Percentiles rank a stretch among this genome's conserved stretches.
These are phyloP conservation scores for Drosophila jambulina DNA, from an alignment of 1,140 invertebrate genomes.

Conservation along the genomic window DNA sequence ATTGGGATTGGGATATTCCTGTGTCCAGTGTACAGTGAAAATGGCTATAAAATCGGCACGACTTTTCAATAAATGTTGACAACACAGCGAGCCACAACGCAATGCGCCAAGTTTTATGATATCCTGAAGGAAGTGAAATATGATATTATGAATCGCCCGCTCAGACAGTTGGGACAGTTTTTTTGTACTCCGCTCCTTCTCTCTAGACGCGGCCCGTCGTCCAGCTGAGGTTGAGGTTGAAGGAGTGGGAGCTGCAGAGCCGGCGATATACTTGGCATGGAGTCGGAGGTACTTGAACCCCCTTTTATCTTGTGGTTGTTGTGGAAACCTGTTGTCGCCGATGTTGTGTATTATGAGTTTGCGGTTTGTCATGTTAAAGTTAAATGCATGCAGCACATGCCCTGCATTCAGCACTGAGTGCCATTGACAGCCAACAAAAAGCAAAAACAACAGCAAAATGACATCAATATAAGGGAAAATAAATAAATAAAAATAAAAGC, in stretches of 20 bases:
- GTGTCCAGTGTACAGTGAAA: constrained; percentile 65
- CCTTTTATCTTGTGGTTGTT: constrained; percentile 62
- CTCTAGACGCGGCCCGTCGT: constrained; percentile 15
- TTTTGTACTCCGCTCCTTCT: constrained; percentile 31
- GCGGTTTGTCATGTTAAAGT: constrained; percentile 83
- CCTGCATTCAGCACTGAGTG: constrained; percentile 78
- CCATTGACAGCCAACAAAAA: constrained; percentile 70
- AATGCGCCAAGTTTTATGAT: constrained; percentile 81
- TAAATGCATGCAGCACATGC: constrained; percentile 83
- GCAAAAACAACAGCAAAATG: constrained; percentile 25
- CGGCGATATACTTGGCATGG: constrained; percentile 18
- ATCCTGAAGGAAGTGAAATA: constrained; percentile 85
- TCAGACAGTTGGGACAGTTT: constrained; percentile 81
- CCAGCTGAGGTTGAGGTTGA: constrained; percentile 38
- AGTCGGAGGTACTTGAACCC: constrained; percentile 51
- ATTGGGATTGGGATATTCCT: constrained; percentile 38
- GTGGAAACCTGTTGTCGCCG: constrained; percentile 78
- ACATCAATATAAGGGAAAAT: constrained; percentile 21
- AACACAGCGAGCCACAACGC: constrained; percentile 73
- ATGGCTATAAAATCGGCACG: constrained; percentile 84
- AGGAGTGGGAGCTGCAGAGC: constrained; percentile 37
- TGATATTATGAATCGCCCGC: constrained; percentile 82
- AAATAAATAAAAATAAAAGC: constrained; percentile 19
- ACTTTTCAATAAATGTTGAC: constrained; percentile 85
- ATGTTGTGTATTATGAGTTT: constrained; percentile 82